phyloP scores from a whole-genome alignment of 2,888 invertebrate genomes.

The Ypsolopha sequella region DNA sequence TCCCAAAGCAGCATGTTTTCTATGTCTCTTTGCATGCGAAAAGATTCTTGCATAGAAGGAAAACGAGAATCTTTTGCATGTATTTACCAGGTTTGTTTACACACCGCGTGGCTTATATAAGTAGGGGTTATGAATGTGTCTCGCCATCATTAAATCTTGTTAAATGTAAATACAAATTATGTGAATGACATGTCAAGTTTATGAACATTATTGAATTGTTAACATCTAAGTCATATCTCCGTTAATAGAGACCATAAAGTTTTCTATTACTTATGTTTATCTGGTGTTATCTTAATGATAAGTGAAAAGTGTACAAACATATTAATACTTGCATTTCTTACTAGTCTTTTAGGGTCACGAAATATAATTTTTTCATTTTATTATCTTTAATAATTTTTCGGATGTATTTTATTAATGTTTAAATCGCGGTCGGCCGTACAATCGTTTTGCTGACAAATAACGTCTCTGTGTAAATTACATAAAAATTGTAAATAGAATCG shows the following conservation, averaged over 20 bases:
- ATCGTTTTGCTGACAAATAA: neutral
- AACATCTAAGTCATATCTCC: constrained; percentile 64
- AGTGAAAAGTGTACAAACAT: constrained; percentile 64
- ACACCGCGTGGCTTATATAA: neutral
- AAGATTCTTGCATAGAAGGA: neutral
- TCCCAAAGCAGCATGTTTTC: neutral
- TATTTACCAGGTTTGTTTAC: neutral
- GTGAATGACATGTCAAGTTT: constrained; percentile 10
- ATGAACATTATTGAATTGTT: constrained; percentile 34
- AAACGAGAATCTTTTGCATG: neutral
- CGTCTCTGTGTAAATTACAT: constrained; percentile 9
- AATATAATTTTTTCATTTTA: constrained; percentile 9
- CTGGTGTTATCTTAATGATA: constrained; percentile 65
- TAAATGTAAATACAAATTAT: constrained; percentile 26
- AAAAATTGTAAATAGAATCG: constrained; percentile 32
- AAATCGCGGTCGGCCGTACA: neutral
- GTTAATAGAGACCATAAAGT: constrained; percentile 42
- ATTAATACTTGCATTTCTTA: constrained; percentile 62
- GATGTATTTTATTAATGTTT: neutral
- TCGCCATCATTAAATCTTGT: constrained; percentile 21
- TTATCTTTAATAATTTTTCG: constrained; percentile 5
- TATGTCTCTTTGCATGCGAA: neutral
- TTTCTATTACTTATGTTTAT: constrained; percentile 60
- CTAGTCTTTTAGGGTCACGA: constrained; percentile 66
- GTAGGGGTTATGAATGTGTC: constrained; percentile 14